Conservation (phyloP, 2,113 vertebrate genomes). For the Rhinolophus sinicus region DNA sequence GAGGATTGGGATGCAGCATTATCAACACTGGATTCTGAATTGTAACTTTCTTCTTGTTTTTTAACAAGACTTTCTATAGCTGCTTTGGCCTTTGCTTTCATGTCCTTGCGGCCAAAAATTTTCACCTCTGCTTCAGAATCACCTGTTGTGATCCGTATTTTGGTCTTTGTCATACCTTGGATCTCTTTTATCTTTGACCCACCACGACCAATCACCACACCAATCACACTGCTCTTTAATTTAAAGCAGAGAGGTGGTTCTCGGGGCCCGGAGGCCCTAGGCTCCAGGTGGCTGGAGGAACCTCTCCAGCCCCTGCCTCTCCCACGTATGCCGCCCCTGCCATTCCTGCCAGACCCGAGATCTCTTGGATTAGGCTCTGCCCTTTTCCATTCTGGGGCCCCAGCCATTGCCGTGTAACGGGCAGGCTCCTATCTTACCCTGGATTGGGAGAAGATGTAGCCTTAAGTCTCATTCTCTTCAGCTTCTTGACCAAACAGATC, state of each 20-base stretch:
- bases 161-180: constrained; percentile 87
- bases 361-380: background rate
- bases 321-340: fast-evolving
- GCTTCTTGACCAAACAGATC: fast-evolving
- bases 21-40: constrained; percentile 40
- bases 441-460: fast-evolving
- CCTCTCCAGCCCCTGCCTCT: background rate
- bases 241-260: constrained; percentile 25
- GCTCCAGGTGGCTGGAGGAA: fast-evolving
- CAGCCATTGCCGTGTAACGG: background rate
- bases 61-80: constrained; percentile 87
- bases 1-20: constrained; percentile 45
- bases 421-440: background rate
- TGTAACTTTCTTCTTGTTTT: constrained; percentile 13
- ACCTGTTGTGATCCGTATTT: constrained; percentile 89
- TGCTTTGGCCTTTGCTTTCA: constrained; percentile 88
- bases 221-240: background rate
- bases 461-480: background rate
- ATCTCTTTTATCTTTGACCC: constrained; percentile 91
- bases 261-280: fast-evolving
- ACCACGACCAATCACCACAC: constrained; percentile 84
- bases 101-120: constrained; percentile 86
- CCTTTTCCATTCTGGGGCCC: background rate
- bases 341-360: background rate
- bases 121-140: constrained; percentile 86